Evolutionary conservation across 2,113 vertebrate species (phyloP), one percentile per base, ranked within the genome.

Genomic region (Synchiropus splendidus): DNA sequence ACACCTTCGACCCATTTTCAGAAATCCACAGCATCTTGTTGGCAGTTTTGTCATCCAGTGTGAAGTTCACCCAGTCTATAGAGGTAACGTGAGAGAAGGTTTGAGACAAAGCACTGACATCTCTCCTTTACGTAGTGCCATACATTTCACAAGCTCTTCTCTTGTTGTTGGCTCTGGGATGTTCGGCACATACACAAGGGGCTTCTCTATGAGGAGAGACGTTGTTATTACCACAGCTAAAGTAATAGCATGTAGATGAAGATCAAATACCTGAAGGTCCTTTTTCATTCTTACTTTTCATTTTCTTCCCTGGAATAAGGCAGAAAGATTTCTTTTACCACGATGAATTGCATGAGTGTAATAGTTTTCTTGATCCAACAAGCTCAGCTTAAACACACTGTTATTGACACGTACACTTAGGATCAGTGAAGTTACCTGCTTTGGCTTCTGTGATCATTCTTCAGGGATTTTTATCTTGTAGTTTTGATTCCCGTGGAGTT

Each of bases 1-100:
- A 50, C 18, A 72, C 73, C 30, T 63, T 67, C 3, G 48, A 43
- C 9, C 59, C 54, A 1, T 14, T 34, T 2, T 75, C 73, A 5
- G 73, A 59, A 38, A 79, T 44, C 75, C 75, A 79, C 30, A 81
- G 31, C 58, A 71, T 36, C 36, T 65, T 79, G 54, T 81, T 76
- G 45, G 78, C 73, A 2, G 71, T 78, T 33, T 62, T 69, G 2
- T 78, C 75, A 27, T 81, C 69, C 39, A 81, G 35, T 16, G 70
- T 37, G 11, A 81, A 48, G 41, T 57, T 45, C 4, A 71, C 38
- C 70, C 73, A 81, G 8, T 81, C 78, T 79, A 36, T n/a, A 6
- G 6, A 33, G 8, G 12, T 13, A 27, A 27, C 21, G 8, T 27
- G 21, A 27, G 21, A 27, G 21, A 27, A 27, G 21, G 21, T 5